Evolutionary conservation across 2,888 invertebrate species (phyloP).

Genomic region (Tiliacea aurago): DNA sequence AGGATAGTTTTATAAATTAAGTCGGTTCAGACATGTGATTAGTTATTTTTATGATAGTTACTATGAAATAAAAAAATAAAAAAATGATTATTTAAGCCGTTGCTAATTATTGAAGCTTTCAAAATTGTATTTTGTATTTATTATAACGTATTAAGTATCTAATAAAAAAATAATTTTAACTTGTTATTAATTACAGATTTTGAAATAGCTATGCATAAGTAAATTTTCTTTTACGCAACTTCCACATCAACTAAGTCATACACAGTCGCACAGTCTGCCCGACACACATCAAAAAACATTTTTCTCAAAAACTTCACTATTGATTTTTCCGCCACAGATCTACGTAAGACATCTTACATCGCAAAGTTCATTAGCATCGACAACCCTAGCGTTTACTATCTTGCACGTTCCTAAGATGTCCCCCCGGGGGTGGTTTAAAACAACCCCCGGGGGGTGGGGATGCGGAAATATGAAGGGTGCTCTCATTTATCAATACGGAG

Average conservation of each 20-base stretch:
- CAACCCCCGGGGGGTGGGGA: slow-evolving; percentile 73
- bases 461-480: slow-evolving; percentile 90
- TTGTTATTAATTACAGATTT: neutral
- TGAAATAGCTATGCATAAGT: no score
- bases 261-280: neutral
- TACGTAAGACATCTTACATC: slow-evolving; percentile 73
- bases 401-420: slow-evolving; percentile 89
- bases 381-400: slow-evolving; percentile 89
- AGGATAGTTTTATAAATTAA: neutral
- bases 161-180: no score
- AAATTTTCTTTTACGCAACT: neutral
- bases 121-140: neutral
- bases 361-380: slow-evolving; percentile 88
- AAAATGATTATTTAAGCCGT: neutral
- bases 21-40: no score
- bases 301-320: slow-evolving; percentile 28
- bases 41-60: neutral
- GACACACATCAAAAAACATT: neutral
- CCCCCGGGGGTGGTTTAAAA: slow-evolving; percentile 74
- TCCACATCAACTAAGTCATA: neutral
- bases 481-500: slow-evolving; percentile 90
- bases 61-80: neutral
- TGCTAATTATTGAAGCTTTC: neutral
- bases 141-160: neutral
- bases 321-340: slow-evolving; percentile 60